Evolutionary conservation across 2,888 invertebrate genomes (phyloP).

Genomic region (Ochropacha duplaris): DNA sequence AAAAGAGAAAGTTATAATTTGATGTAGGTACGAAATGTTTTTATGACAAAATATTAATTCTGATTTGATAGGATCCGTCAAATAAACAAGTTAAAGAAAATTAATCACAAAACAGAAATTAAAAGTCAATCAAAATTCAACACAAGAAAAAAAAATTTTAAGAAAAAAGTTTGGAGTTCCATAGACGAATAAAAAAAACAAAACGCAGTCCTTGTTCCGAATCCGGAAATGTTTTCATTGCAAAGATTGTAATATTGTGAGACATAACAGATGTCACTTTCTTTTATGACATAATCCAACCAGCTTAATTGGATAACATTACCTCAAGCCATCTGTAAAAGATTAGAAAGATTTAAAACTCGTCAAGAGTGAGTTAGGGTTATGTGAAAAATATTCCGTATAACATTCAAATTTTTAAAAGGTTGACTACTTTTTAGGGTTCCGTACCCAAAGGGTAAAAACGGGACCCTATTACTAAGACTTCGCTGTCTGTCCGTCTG

Average conservation of each 20-base stretch:
- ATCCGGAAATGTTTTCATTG: neutral
- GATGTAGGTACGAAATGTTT: too few species aligned
- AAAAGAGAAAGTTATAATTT: too few species aligned
- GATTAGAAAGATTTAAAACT: neutral
- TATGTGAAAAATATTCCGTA: slow-evolving; percentile 1
- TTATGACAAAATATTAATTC: too few species aligned
- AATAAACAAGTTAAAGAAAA: too few species aligned
- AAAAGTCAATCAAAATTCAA: too few species aligned
- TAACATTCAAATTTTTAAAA: neutral
- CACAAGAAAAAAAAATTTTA: too few species aligned
- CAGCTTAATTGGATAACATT: slow-evolving; percentile 15
- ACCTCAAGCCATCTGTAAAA: slow-evolving; percentile 9
- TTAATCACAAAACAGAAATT: too few species aligned
- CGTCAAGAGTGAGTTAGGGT: neutral
- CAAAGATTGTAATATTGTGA: slow-evolving; percentile 6
- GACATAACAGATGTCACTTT: slow-evolving; percentile 15
- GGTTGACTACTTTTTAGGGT: too few species aligned
- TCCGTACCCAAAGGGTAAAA: too few species aligned
- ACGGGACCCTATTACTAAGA: too few species aligned
- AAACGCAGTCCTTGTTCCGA: neutral
- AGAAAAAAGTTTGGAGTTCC: neutral
- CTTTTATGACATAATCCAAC: slow-evolving; percentile 10
- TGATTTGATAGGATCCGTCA: too few species aligned
- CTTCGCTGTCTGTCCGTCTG: too few species aligned
- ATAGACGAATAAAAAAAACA: neutral